Evolutionary conservation across 1,140 invertebrate species (phyloP), one percentile per base, ranked within the genome.

Genomic region (Scaptodrosophila lebanonensis): DNA sequence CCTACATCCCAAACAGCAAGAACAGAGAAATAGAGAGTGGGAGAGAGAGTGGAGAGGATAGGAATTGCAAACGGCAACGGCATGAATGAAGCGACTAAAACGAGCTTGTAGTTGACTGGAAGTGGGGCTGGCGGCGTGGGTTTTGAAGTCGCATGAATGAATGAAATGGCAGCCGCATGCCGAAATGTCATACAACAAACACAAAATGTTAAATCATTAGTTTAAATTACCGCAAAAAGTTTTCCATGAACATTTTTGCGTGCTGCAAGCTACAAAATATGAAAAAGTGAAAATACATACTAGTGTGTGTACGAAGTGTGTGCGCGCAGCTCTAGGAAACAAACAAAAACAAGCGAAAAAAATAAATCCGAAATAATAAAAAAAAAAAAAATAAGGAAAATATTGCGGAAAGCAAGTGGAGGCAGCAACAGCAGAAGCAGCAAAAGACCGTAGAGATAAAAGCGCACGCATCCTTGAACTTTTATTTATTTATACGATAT

Each of bases 391-490:
- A 48, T 38, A 29, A 33, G 11, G 9, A 30, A 72, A 79, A 66
- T 25, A n/a, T n/a, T n/a, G n/a, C n/a, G 73, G 57, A 79, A 77
- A 75, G 52, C 72, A 71, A 76, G 71, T 76, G 68, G 72, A 65
- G 65, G 65, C 62, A 65, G 51, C 62, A 43, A 61, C 62, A 66
- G 66, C 66, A 66, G 63, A 66, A 65, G 51, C 62, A 43, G 62
- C 62, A 66, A 66, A 66, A 66, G 63, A 66, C 63, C 63, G 65
- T 61, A 43, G 64, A 77, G 72, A 77, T 77, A 77, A 77, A 77
- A 77, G 72, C 73, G 73, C 73, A 77, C 73, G 73, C 75, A 79
- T 79, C 75, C 75, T 79, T 79, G 75, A 79, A 79, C 77, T 79
- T 79, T 82, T 82, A 82, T 77, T 79, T 82, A 82, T 79, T 79